Evolutionary conservation across 2,113 vertebrate species (phyloP).

Genomic region (Agelaius tricolor): DNA sequence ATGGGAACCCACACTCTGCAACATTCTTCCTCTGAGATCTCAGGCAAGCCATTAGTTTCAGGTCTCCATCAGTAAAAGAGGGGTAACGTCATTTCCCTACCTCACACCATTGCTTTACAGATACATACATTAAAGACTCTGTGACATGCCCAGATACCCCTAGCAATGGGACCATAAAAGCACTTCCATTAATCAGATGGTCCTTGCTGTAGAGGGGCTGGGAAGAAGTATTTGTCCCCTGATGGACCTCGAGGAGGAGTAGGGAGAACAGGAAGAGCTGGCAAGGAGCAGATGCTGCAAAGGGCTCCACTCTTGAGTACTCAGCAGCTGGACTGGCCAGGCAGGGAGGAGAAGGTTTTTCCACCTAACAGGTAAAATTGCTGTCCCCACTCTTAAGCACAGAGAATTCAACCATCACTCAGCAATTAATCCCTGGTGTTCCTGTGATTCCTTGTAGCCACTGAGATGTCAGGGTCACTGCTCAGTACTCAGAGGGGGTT

Average conservation of each 20-base stretch:
- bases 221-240: neutral
- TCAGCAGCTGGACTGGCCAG: neutral
- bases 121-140: neutral
- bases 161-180: neutral
- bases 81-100: conserved; percentile 39
- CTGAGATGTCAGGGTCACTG: neutral
- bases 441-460: accelerated
- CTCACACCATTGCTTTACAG: neutral
- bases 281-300: neutral
- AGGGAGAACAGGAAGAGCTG: neutral
- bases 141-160: neutral
- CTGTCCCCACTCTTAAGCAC: neutral
- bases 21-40: conserved; percentile 37
- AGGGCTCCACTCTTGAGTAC: neutral
- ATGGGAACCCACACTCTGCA: neutral
- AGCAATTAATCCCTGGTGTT: neutral
- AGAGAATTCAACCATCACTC: neutral
- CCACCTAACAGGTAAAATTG: neutral
- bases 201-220: neutral
- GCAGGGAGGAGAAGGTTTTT: neutral
- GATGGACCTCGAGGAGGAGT: neutral
- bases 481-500: neutral
- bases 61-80: neutral
- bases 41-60: conserved; percentile 37
- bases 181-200: neutral